Base-by-base conservation (phyloP, 2,888 invertebrate genomes). In the Amblyteles armatorius region DNA sequence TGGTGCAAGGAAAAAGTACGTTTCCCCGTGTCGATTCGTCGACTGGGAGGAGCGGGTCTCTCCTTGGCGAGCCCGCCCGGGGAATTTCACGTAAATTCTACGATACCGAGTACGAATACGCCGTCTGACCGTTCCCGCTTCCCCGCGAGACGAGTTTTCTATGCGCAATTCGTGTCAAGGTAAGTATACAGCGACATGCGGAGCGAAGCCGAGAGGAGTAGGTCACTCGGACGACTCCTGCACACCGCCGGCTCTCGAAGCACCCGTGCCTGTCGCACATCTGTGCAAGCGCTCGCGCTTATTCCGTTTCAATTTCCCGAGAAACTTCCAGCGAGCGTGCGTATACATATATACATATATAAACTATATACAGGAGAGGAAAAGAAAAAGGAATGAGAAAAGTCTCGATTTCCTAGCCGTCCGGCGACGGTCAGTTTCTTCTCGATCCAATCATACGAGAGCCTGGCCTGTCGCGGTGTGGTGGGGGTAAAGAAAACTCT, bases 151-250 rank as follows among this genome's bases (percentile, higher is more conserved):
- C 67, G 77, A 79, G 65, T 86, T 86, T 86, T 78, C 79, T 71
- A 79, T 73, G 76, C 79, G 82, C 57, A 55, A 86, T 86, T 83
- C 73, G 83, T 85, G 86, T 86, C 86, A 85, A 86, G 86, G 85
- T 72, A 67, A 85, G 82, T 76, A 72, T 36, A 76, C 83, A 55
- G 63, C 74, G 57, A 82, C 80, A 50, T 63, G 50, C 73, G 50
- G 67, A 77, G 72, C 76, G 65, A 73, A 73, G 29, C 71, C 68
- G 73, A 68, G 81, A 48, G 16, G 65, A 84, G 86, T 86, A 85
- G 86, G 86, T 84, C 86, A 86, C 74, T 83, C 84, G 82, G 60
- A 83, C 82, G 82, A 76, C 48, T 73, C 26, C 55, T 63, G 69
- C 33, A 33, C 40, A 13, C 26, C 60, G 13, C 36, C 16, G 29